Evolutionary conservation across 2,797 vertebrate species (phyloP), one percentile per base, ranked within the genome.

Genomic region (Megalops cyprinoides): DNA sequence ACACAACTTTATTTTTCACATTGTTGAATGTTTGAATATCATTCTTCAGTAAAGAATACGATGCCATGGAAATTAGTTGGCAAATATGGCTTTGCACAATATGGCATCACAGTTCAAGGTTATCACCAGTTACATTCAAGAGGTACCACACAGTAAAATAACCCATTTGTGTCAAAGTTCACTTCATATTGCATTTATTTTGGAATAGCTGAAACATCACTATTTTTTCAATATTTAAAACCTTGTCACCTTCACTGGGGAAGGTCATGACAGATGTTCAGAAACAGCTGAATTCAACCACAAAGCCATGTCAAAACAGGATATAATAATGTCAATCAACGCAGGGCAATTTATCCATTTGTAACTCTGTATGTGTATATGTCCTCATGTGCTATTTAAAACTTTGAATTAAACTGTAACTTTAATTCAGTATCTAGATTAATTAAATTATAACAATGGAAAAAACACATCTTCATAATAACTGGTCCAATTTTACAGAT

Each of bases 71-170:
- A 69, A 79, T 73, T 71, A 74, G 34, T 74, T 58, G 53, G 25
- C 37, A 74, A 37, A 34, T 31, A 74, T 25, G 14, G 65, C 46
- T 56, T 73, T 73, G 69, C 69, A 55, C 37, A 74, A 74, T 56
- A 80, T 48, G 49, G 48, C 69, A 53, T 31, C 51, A 74, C 25
- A 62, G 56, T 56, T 56, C 79, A 74, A 80, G 79, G n/a, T 55
- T 80, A 58, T 53, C 65, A 31, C 62, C 34, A 67, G 48, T 53
- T 79, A 71, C 53, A 80, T 80, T 80, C 69, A 60, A 44, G 79
- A 74, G 42, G 79, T 78, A 62, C 77, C 62, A 67, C 46, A 62
- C 51, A 78, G 44, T 53, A 67, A 31, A 28, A 71, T 71, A 60
- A 62, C 44, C 55, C n/a, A 39, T 37, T 25, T 48, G n/a, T 42